A percentile compares a stretch with the other conserved stretches of the same genome.
Evolutionary conservation across 2,113 vertebrate species (phyloP).

Genomic region (Podocnemis expansa): DNA sequence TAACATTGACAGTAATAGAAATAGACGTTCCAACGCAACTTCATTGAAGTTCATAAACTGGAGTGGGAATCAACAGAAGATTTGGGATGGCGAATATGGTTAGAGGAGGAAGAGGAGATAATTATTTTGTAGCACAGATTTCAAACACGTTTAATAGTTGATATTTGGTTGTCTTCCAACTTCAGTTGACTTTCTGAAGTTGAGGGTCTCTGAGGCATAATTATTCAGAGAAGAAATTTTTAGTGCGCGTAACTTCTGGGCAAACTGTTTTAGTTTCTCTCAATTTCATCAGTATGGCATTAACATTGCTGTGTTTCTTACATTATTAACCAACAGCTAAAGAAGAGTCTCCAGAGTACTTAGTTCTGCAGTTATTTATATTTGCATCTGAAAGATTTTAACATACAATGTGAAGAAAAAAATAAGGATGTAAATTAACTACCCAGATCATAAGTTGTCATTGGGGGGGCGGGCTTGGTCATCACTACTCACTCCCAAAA

Average conservation of each 20-base stretch:
- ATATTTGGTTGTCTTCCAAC: background rate
- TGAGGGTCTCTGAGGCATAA: rapidly evolving
- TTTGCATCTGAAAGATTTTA: rapidly evolving
- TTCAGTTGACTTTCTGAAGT: rapidly evolving
- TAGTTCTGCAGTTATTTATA: background rate
- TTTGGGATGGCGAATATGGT: too few relatives aligned
- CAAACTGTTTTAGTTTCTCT: background rate
- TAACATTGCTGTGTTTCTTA: background rate
- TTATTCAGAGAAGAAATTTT: rapidly evolving
- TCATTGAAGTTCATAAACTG: background rate
- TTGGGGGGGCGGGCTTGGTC: background rate
- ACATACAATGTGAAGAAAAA: rapidly evolving
- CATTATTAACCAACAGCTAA: background rate
- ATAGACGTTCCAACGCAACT: background rate
- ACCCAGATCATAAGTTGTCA: rapidly evolving
- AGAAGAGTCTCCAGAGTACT: background rate
- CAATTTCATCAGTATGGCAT: background rate
- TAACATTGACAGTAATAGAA: background rate
- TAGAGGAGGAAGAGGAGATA: background rate
- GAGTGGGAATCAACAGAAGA: background rate
- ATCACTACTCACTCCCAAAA: rapidly evolving
- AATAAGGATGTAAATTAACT: background rate
- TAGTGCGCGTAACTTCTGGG: rapidly evolving
- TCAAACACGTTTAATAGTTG: background rate
- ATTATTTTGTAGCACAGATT: rapidly evolving